phyloP scores from a whole-genome alignment of 2,113 vertebrate genomes.

The Rattus rattus region DNA sequence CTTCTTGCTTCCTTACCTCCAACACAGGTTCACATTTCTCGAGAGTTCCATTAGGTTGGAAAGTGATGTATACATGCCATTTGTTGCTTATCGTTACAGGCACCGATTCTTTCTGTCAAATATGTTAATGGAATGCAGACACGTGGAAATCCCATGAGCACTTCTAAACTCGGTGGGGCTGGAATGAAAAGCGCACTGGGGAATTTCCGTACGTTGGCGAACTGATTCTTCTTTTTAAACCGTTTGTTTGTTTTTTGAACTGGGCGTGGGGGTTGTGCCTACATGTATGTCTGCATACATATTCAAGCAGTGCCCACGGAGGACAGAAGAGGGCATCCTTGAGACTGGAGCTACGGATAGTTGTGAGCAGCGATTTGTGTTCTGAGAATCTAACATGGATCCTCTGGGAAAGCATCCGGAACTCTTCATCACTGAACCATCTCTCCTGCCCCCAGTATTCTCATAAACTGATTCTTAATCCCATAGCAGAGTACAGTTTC shows the following conservation, averaged over 20 bases:
- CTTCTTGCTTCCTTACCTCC: constrained; percentile 66
- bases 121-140: not conserved
- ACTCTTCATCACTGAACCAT: not conserved
- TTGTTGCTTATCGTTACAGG: constrained; percentile 48
- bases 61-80: constrained; percentile 45
- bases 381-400: not conserved
- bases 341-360: not conserved
- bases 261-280: too few relatives aligned
- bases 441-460: not conserved
- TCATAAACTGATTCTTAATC: constrained; percentile 51
- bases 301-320: not conserved
- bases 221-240: constrained; percentile 12
- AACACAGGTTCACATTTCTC: constrained; percentile 63
- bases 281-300: not conserved
- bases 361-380: not conserved
- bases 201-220: constrained; percentile 32
- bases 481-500: not conserved
- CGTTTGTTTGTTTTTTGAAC: not conserved
- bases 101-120: constrained; percentile 13
- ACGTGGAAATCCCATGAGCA: not conserved
- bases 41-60: constrained; percentile 37
- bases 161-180: constrained; percentile 34
- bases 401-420: not conserved
- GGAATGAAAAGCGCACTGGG: not conserved
- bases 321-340: not conserved